A percentile compares a stretch with the other conserved stretches of the same genome.
phyloP scores from a whole-genome alignment of 1,140 invertebrate species.

The Dreissena rostriformis region DNA sequence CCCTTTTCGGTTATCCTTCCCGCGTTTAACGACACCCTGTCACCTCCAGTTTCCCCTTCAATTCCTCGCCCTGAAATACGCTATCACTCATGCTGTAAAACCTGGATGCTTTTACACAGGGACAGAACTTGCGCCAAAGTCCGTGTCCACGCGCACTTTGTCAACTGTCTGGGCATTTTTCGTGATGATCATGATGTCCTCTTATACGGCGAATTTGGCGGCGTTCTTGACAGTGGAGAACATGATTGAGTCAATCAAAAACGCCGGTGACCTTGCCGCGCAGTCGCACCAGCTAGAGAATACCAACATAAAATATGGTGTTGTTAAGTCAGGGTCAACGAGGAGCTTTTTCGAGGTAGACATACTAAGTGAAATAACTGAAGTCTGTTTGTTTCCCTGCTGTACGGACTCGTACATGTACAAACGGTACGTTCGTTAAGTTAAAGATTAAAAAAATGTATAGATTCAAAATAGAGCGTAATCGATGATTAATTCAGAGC shows the following conservation, averaged over 20 bases:
- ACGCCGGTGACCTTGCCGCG: not conserved
- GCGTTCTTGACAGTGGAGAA: slow-evolving; percentile 94
- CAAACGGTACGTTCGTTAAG: too few species aligned
- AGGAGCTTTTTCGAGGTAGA: slow-evolving; percentile 37
- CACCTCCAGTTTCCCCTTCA: too few species aligned
- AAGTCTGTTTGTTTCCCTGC: too few species aligned
- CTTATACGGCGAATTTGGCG: slow-evolving; percentile 97
- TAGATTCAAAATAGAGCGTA: too few species aligned
- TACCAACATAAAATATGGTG: slow-evolving; percentile 33
- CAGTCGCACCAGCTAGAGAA: slow-evolving; percentile 90
- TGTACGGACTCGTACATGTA: too few species aligned
- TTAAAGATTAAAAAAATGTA: too few species aligned
- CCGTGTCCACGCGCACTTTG: slow-evolving; percentile 91
- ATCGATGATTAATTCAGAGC: too few species aligned
- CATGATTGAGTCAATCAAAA: slow-evolving; percentile 88
- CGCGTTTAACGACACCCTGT: too few species aligned
- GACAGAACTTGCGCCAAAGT: slow-evolving; percentile 17
- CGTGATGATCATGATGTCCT: slow-evolving; percentile 97
- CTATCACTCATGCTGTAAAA: too few species aligned
- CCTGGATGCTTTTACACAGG: slow-evolving; percentile 51
- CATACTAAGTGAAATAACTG: not conserved
- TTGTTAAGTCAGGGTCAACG: slow-evolving; percentile 22
- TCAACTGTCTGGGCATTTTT: slow-evolving; percentile 98
- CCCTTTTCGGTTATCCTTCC: too few species aligned
- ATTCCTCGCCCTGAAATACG: too few species aligned